Evolutionary conservation across 2,888 invertebrate species (phyloP).

Genomic region (Strigamia crassipes): DNA sequence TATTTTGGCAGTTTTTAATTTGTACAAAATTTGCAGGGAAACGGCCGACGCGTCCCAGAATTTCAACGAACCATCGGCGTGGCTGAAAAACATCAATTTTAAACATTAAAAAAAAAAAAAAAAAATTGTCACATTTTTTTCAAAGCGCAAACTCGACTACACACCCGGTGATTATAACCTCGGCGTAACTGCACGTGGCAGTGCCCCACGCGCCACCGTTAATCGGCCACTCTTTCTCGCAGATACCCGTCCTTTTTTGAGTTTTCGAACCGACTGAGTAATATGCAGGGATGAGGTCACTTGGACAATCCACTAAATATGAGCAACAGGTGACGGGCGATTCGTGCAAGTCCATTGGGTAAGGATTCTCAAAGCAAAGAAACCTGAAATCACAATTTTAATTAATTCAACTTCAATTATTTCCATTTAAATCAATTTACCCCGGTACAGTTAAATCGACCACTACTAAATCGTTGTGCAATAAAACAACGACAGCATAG

Average conservation of each 20-base stretch:
- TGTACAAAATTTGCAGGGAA: constrained; percentile 93
- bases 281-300: constrained; percentile 96
- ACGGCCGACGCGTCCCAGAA: constrained; percentile 99
- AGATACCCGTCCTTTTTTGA: constrained; percentile 79
- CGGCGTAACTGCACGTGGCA: constrained; percentile 94
- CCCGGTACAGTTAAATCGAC: constrained; percentile 94
- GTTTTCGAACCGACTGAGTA: constrained; percentile 85
- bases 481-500: constrained; percentile 94
- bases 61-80: constrained; percentile 97
- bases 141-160: background rate
- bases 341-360: constrained; percentile 99
- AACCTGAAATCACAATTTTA: constrained; percentile 68
- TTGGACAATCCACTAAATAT: constrained; percentile 97
- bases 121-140: too few relatives aligned
- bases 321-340: constrained; percentile 96
- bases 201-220: constrained; percentile 96
- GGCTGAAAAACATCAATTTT: constrained; percentile 64
- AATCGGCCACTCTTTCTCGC: constrained; percentile 94
- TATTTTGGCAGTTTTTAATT: constrained; percentile 93
- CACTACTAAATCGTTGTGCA: constrained; percentile 96
- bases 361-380: constrained; percentile 98
- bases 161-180: constrained; percentile 97
- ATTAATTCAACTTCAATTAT: background rate
- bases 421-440: constrained; percentile 55
- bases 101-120: background rate